Conservation (phyloP, 2,797 vertebrate species). For the Threskiornis aethiopicus region DNA sequence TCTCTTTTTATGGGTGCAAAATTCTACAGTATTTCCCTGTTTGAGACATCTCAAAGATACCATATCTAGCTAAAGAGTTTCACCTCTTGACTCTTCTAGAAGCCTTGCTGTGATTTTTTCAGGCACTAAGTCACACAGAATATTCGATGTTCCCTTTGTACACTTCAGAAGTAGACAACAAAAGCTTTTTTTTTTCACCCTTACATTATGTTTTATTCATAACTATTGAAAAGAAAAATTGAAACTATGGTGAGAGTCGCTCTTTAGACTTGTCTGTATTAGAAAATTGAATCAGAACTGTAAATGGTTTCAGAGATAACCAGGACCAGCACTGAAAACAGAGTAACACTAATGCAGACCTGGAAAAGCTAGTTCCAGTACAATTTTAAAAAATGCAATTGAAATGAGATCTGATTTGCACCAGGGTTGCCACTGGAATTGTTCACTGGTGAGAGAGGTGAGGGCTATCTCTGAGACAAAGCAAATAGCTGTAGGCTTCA, state of each 20-base stretch:
- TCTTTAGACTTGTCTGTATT: slow-evolving; percentile 29
- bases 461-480: background rate
- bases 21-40: background rate
- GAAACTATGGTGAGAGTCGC: slow-evolving; percentile 19
- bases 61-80: slow-evolving; percentile 23
- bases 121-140: slow-evolving; percentile 52
- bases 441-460: background rate
- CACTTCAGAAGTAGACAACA: slow-evolving; percentile 55
- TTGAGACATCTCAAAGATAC: slow-evolving; percentile 24
- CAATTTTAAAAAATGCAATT: background rate
- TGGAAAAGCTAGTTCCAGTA: background rate
- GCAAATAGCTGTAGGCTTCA: background rate
- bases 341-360: background rate
- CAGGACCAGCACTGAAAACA: background rate
- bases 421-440: background rate
- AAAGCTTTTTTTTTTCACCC: background rate
- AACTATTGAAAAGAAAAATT: slow-evolving; percentile 51
- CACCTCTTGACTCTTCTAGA: slow-evolving; percentile 46
- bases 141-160: slow-evolving; percentile 53
- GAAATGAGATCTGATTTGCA: background rate
- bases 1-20: background rate
- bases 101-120: slow-evolving; percentile 58
- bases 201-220: slow-evolving; percentile 58
- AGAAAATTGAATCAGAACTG: slow-evolving; percentile 44
- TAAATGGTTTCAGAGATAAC: slow-evolving; percentile 1